These are phyloP conservation scores for Hyla sarda DNA, from an alignment of 2,113 vertebrate species.

Conservation along the genomic window DNA sequence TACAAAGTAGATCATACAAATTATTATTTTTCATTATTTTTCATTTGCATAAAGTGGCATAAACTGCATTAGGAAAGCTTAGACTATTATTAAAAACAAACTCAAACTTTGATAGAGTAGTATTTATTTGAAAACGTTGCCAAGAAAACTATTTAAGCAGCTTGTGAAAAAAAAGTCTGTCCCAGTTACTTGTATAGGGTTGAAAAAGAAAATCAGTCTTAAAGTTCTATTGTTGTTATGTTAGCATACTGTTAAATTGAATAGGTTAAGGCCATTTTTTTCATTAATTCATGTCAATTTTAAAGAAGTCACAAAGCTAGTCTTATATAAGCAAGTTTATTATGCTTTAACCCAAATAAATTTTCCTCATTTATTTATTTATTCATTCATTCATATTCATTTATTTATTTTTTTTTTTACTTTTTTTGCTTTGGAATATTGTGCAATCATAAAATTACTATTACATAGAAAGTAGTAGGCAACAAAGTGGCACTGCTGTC, in stretches of 20 bases:
- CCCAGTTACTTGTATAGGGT: neutral
- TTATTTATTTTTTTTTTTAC: too few relatives aligned
- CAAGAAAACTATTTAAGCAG: slow-evolving; percentile 6
- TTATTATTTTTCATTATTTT: slow-evolving; percentile 32
- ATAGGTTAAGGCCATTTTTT: neutral
- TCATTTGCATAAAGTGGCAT: slow-evolving; percentile 26
- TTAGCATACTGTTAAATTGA: neutral
- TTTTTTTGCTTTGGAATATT: too few relatives aligned
- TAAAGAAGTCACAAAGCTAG: neutral
- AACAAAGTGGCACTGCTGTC: too few relatives aligned
- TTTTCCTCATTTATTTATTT: too few relatives aligned
- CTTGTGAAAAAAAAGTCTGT: slow-evolving; percentile 7
- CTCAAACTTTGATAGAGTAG: neutral
- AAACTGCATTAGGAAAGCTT: slow-evolving; percentile 10
- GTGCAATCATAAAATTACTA: too few relatives aligned
- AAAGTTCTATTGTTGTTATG: neutral
- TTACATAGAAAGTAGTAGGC: too few relatives aligned
- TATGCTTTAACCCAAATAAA: too few relatives aligned
- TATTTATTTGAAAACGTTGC: slow-evolving; percentile 24
- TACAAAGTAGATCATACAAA: slow-evolving; percentile 33
- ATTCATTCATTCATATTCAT: too few relatives aligned
- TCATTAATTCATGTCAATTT: neutral
- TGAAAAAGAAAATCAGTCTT: neutral
- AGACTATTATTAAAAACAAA: slow-evolving; percentile 12
- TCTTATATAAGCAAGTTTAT: too few relatives aligned